Percentiles rank a stretch among this genome's conserved stretches.
These are phyloP conservation scores for Cebidichthys violaceus DNA, from an alignment of 2,113 vertebrate species.

Conservation along the genomic window DNA sequence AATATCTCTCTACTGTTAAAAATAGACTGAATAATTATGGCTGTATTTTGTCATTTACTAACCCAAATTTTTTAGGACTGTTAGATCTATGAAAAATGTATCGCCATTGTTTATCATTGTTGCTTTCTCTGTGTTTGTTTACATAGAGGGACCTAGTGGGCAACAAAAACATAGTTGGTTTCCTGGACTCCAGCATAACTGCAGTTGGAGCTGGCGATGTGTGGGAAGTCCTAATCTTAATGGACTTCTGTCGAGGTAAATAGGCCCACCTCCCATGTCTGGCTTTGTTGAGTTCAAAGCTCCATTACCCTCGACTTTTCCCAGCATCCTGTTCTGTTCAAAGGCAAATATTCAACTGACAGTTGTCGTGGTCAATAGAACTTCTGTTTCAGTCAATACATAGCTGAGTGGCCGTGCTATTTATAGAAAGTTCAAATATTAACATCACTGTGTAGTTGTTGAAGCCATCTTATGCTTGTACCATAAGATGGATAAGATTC, in stretches of 20 bases:
- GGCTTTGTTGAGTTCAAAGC: constrained; percentile 21
- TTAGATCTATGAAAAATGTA: not conserved
- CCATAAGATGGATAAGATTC: not conserved
- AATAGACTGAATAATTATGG: constrained; percentile 5
- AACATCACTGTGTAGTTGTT: not conserved
- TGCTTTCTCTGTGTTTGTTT: constrained; percentile 57
- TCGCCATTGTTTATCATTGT: constrained; percentile 12
- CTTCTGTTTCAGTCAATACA: constrained; percentile 22
- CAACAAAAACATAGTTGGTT: constrained; percentile 97
- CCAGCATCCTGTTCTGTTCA: constrained; percentile 9
- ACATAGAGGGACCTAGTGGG: constrained; percentile 92
- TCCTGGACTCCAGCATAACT: constrained; percentile 96
- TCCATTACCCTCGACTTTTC: constrained; percentile 28
- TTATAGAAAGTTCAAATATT: constrained; percentile 26
- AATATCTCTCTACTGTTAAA: constrained; percentile 20
- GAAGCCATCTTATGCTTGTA: not conserved
- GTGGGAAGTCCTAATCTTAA: constrained; percentile 98
- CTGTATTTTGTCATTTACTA: constrained; percentile 16
- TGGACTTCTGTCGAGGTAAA: constrained; percentile 98
- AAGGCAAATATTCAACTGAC: constrained; percentile 25
- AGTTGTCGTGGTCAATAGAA: constrained; percentile 15
- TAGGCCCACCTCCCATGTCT: constrained; percentile 8
- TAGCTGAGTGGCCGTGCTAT: constrained; percentile 22
- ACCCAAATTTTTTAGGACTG: constrained; percentile 1
- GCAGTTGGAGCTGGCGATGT: constrained; percentile 93